phyloP scores from a whole-genome alignment of 2,888 invertebrate genomes.

The Ennomos quercinarius region DNA sequence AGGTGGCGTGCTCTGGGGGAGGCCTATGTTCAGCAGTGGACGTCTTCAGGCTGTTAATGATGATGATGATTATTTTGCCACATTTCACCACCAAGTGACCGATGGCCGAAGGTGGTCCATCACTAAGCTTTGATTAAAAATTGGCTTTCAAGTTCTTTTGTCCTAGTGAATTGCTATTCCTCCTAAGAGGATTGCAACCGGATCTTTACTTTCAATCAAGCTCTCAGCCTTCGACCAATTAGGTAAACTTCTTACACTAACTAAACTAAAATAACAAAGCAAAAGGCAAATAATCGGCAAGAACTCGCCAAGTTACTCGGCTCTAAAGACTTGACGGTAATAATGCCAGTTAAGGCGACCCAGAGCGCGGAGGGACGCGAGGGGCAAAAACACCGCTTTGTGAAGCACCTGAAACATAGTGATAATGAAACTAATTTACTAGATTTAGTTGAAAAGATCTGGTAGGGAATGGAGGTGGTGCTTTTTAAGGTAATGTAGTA shows the following conservation, averaged over 20 bases:
- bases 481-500: slow-evolving; percentile 8
- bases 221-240: slow-evolving; percentile 1
- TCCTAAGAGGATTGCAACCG: no score
- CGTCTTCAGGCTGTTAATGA: no score
- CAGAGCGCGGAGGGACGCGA: slow-evolving; percentile 26
- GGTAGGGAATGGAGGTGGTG: slow-evolving; percentile 36
- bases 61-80: no score
- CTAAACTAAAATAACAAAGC: slow-evolving; percentile 46
- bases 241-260: slow-evolving; percentile 31
- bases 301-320: slow-evolving; percentile 46
- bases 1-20: no score
- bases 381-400: slow-evolving; percentile 49
- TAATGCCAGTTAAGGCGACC: slow-evolving; percentile 53
- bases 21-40: no score
- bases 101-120: no score
- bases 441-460: slow-evolving; percentile 47
- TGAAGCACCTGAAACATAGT: slow-evolving; percentile 59
- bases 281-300: slow-evolving; percentile 46
- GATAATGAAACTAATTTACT: slow-evolving; percentile 69
- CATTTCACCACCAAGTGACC: no score
- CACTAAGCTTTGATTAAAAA: no score
- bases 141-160: no score
- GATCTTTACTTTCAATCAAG: no score
- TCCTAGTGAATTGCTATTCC: no score
- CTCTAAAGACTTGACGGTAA: slow-evolving; percentile 59